Percentiles rank a stretch among this genome's conserved stretches.
Evolutionary conservation across 2,888 invertebrate genomes (phyloP).

Genomic region (Strigamia transsilvanica): DNA sequence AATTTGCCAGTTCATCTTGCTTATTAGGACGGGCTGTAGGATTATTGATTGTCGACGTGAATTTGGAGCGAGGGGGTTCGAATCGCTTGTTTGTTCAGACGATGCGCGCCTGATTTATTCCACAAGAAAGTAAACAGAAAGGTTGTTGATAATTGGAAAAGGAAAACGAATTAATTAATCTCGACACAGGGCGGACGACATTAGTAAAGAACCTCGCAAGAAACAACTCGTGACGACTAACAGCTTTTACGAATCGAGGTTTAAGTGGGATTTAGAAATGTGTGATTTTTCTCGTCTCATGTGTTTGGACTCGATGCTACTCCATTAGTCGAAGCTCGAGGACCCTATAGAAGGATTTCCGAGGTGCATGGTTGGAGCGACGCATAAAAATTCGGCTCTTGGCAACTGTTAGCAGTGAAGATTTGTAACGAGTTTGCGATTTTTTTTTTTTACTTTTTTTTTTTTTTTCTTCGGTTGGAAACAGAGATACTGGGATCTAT

Average conservation of each 20-base stretch:
- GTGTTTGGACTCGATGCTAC: too few species aligned
- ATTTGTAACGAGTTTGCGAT: background rate
- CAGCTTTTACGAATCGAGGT: too few species aligned
- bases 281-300: too few species aligned
- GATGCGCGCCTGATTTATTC: background rate
- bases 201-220: too few species aligned
- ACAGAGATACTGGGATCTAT: background rate
- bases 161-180: background rate
- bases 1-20: slow-evolving; percentile 34
- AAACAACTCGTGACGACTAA: too few species aligned
- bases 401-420: slow-evolving; percentile 1
- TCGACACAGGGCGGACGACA: background rate
- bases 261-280: too few species aligned
- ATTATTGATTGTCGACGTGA: slow-evolving; percentile 3
- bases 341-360: too few species aligned
- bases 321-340: too few species aligned
- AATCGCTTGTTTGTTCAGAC: slow-evolving; percentile 32
- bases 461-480: background rate
- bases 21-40: slow-evolving; percentile 10
- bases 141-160: background rate
- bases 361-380: too few species aligned
- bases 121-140: background rate
- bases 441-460: slow-evolving; percentile 17
- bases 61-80: background rate
- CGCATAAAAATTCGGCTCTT: background rate